Base-by-base conservation (phyloP, 2,888 invertebrate species). In the Dicyrtoma fusca region DNA sequence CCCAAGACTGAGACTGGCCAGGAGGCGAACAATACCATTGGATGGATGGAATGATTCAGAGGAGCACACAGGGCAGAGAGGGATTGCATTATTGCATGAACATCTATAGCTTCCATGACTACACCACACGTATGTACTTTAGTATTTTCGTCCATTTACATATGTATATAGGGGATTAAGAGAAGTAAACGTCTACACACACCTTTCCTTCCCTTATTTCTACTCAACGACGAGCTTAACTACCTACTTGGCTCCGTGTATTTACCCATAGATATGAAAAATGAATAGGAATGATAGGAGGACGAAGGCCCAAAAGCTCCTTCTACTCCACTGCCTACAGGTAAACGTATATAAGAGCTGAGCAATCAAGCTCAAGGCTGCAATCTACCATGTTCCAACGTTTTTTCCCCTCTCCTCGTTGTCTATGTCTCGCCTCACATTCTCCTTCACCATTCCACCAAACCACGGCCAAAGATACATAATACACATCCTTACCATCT, bases 331-430 rank as follows among this genome's bases (percentile, higher is more conserved):
- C 13, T 51, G 42, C 66, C 45, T 47, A 66, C 66, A 66, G 66
- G 66, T 66, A 53, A 62, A 19, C 6, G 19, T 51, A 51, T 51
- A 26, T n/a, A 53, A 66, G 66, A 53, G 42, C 66, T 66, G 66
- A 66, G 55, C 66, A 66, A 66, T 66, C 66, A 66, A 66, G 66
- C 66, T 66, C 66, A 66, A 66, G 66, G 66, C 66, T 66, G 53
- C 66, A 66, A 66, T 66, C 66, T 66, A 53, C 66, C 66, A 66
- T 66, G 66, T 66, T 66, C 66, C 66, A 66, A 66, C 66, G 19
- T 66, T 66, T 51, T 59, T 45, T 57, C 25, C 26, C 10, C 57
- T n/a, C 63, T 63, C 49, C 44, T 45, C 63, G 44, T 45, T 61
- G n/a, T 63, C 14, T 45, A 23, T 34, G 6, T 63, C 23, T 49